phyloP scores from a whole-genome alignment of 2,888 invertebrate species.

The Callimorpha dominula region DNA sequence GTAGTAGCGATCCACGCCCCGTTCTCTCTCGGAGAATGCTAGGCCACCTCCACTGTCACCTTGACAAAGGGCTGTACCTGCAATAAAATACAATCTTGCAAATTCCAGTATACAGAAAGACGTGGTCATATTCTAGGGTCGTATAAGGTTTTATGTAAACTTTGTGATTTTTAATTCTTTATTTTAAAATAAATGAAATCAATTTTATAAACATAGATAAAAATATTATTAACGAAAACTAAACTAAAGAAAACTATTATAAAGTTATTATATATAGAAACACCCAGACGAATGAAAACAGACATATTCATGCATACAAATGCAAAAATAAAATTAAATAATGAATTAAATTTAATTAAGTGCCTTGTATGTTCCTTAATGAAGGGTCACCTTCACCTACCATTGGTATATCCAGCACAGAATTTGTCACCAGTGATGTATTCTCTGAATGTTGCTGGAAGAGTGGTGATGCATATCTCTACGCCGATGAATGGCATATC shows the following conservation, averaged over 20 bases:
- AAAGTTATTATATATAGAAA: too few species aligned
- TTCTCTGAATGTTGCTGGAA: constrained; percentile 53
- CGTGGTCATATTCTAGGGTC: background rate
- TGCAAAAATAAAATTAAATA: too few species aligned
- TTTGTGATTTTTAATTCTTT: too few species aligned
- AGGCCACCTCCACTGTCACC: constrained; percentile 73
- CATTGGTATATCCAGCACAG: constrained; percentile 58
- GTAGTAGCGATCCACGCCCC: constrained; percentile 58
- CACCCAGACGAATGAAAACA: too few species aligned
- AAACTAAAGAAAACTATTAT: too few species aligned
- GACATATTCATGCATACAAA: too few species aligned
- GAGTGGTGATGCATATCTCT: constrained; percentile 47
- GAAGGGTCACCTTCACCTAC: background rate
- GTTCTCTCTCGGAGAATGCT: constrained; percentile 54
- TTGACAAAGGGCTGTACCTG: constrained; percentile 57
- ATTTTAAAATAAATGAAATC: too few species aligned
- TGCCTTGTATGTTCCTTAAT: too few species aligned
- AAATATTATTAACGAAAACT: too few species aligned
- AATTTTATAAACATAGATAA: too few species aligned
- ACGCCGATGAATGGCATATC: constrained; percentile 60
- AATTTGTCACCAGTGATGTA: constrained; percentile 68
- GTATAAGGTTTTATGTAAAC: background rate
- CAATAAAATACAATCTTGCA: background rate
- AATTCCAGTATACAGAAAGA: background rate
- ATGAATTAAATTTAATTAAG: too few species aligned